phyloP scores from a whole-genome alignment of 30 jellyfish, hydroid and myxozoan genomes.

The Turritopsis rubra region DNA sequence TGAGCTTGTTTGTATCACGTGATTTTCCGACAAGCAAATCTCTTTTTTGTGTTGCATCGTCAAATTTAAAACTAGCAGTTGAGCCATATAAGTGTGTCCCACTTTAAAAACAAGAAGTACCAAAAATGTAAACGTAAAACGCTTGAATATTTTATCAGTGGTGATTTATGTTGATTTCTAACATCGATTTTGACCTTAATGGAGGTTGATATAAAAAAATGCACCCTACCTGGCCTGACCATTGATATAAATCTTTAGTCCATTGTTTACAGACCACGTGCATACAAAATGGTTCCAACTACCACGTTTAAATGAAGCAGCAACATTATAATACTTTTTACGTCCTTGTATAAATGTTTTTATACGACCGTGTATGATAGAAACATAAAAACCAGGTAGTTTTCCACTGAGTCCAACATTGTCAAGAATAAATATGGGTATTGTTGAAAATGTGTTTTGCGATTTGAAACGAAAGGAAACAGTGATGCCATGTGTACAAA shows the following conservation, averaged over 20 bases:
- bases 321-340: not conserved
- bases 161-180: too few relatives aligned
- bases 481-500: slow-evolving; percentile 78
- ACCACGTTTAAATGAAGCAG: slow-evolving; percentile 11
- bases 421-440: slow-evolving; percentile 40
- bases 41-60: not conserved
- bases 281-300: slow-evolving; percentile 64
- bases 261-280: slow-evolving; percentile 60
- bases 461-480: slow-evolving; percentile 47
- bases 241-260: slow-evolving; percentile 47
- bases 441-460: not conserved
- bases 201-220: not conserved
- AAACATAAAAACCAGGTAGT: not conserved
- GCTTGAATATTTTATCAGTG: too few relatives aligned
- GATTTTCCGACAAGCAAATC: not conserved
- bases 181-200: not conserved
- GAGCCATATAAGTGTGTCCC: slow-evolving; percentile 50
- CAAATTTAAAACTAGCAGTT: slow-evolving; percentile 7
- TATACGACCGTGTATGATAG: not conserved
- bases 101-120: slow-evolving; percentile 22
- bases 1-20: not conserved
- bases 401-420: slow-evolving; percentile 35
- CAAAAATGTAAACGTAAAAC: not conserved
- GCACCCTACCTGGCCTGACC: slow-evolving; percentile 52
- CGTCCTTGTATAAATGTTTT: not conserved